Evolutionary conservation across 2,113 vertebrate genomes (phyloP), one percentile per base, ranked within the genome.

Genomic region (Gnathonemus longibarbis): DNA sequence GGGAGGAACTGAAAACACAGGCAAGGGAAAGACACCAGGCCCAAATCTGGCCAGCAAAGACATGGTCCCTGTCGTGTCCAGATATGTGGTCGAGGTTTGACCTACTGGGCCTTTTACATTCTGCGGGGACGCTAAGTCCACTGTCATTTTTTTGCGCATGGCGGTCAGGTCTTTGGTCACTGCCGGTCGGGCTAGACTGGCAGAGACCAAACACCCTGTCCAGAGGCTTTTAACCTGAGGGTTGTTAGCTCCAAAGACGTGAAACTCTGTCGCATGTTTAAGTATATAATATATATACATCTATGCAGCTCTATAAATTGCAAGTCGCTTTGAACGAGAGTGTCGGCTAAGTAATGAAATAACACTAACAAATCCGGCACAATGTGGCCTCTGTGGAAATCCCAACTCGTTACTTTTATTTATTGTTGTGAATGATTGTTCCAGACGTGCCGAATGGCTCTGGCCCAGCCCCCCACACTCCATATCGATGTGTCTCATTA

Each of bases 401-500:
- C 35, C 50, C 1, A 39, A 15, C 50, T 56, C 27, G 9, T 58
- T 58, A 35, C 11, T 42, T 88, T 88, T 58, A 88, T 88, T 42
- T 42, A 88, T 62, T 88, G 52, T 88, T 89, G 1, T 58, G 24
- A 52, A 24, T 84, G 83, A 84, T 84, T 84, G 56, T 88, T 53
- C 45, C 2, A 80, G 49, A 66, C 53, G 84, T 88, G 89, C 87
- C 17, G 48, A 27, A 48, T 53, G 87, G 87, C 80, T 91, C 19
- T 39, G 21, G 39, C 31, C 31, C 85, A 87, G 84, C 77, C 56
- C 35, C 83, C 89, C 42, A 88, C 74, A 58, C 70, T 88, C 24
- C 24, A 58, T 87, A 87, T 24, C 52, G 86, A 87, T 89, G 83
- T 1, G 24, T 84, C 77, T 88, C 84, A 35, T 90, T 49, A 90